Conservation (phyloP, 2,797 vertebrate genomes). For the Muraenolepis orangiensis region DNA sequence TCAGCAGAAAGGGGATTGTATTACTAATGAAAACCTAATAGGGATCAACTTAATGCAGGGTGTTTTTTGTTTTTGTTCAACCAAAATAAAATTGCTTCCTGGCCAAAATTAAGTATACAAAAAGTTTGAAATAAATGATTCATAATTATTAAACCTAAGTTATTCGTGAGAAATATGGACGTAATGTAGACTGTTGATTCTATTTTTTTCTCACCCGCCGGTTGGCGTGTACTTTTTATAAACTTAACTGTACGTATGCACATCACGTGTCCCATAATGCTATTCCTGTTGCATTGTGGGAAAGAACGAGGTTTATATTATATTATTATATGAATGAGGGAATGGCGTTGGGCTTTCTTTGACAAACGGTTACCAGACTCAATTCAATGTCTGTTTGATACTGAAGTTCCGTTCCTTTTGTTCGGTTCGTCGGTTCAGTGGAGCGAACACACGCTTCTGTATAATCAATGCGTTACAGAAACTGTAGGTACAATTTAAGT, state of each 20-base stretch:
- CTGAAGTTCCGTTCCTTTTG: background rate
- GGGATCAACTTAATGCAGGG: background rate
- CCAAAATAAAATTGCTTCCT: background rate
- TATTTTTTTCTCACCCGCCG: background rate
- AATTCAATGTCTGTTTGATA: background rate
- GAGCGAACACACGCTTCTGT: background rate
- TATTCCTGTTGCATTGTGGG: background rate
- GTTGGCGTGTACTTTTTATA: background rate
- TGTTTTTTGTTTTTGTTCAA: background rate
- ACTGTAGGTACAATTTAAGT: background rate
- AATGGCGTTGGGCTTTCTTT: background rate
- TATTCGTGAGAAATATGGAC: background rate
- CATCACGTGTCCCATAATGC: background rate
- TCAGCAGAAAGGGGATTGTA: background rate
- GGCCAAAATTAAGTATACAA: background rate
- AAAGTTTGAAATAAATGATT: background rate
- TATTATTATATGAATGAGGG: background rate
- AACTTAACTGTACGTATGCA: background rate
- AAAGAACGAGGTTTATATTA: background rate
- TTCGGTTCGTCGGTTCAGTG: background rate
- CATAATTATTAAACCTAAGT: background rate
- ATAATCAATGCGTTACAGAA: background rate
- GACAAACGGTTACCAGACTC: background rate
- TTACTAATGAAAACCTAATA: background rate
- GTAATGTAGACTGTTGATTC: background rate